Evolutionary conservation across 2,113 vertebrate genomes (phyloP), one percentile per base, ranked within the genome.

Genomic region (Numenius arquata): DNA sequence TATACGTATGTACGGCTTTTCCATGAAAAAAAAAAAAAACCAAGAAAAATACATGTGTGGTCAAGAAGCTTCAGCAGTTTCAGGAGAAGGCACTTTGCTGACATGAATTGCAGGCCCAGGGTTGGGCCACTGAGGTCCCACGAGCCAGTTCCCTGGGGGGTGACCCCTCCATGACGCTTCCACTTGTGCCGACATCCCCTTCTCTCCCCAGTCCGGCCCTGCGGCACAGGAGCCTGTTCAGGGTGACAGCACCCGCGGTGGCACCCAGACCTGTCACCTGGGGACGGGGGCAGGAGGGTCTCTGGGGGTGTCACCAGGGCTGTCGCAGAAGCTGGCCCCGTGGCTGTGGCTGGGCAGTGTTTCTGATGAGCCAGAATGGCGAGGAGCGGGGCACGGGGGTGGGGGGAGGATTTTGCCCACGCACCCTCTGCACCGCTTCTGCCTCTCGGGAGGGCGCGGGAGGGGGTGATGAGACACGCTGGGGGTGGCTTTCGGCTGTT

Each of bases 381-480:
- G 0, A 23, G n/a, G 8, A 43, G 34, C 1, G 1, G 23, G 26
- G 9, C 16, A 32, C 1, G 38, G 3, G 23, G 25, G 29, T 29
- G 27, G 29, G 53, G 29, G 53, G 17, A 55, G 16, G 20, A 13
- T 71, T 89, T 83, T 59, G 13, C 47, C 27, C 41, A 29, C 4
- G 2, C 26, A 26, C 23, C 6, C 23, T 65, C 48, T 88, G 75
- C 45, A 40, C 4, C 36, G 25, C 27, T 56, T 82, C 75, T 91
- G 81, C 56, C 45, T 90, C 72, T 11, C 0, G 2, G 75, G 27
- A 59, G 29, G 12, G 27, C 0, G 3, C 32, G 25, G 80, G n/a
- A 15, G 30, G 48, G 6, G 56, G 10, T 7, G 74, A 41, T 12
- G 18, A 63, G 36, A 43, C 41, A n/a, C 36, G 29, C 0, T 10